Evolutionary conservation across 2,797 vertebrate genomes (phyloP).

Genomic region (Taeniopygia guttata): DNA sequence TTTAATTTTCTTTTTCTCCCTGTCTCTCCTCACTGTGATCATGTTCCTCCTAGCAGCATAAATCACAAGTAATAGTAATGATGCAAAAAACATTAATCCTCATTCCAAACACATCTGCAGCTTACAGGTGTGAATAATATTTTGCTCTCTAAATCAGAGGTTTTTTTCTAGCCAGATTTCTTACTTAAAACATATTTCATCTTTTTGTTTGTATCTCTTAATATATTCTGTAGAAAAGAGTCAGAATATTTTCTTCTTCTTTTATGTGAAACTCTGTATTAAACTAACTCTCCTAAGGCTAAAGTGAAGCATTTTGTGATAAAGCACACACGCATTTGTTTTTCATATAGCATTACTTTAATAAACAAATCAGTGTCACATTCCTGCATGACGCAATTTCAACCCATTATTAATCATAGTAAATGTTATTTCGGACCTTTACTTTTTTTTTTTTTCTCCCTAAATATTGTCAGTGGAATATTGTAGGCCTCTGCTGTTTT

Average conservation of each 20-base stretch:
- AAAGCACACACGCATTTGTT: conserved; percentile 33
- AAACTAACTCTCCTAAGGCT: conserved; percentile 5
- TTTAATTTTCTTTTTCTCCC: background rate
- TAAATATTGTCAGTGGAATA: conserved; percentile 75
- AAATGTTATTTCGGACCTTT: conserved; percentile 65
- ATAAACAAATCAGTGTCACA: conserved; percentile 72
- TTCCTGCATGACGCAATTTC: conserved; percentile 72
- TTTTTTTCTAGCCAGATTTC: background rate
- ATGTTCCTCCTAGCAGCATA: conserved; percentile 7
- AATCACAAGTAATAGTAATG: background rate
- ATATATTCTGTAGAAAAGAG: background rate
- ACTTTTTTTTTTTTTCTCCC: background rate
- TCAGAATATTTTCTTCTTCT: background rate
- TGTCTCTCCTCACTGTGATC: background rate
- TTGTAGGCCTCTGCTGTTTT: conserved; percentile 77
- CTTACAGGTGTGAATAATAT: conserved; percentile 34
- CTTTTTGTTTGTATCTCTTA: background rate
- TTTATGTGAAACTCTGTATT: conserved; percentile 1
- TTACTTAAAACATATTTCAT: background rate
- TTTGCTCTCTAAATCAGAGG: background rate
- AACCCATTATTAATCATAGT: conserved; percentile 75
- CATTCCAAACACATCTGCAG: conserved; percentile 20
- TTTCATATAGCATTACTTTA: conserved; percentile 52
- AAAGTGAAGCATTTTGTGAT: conserved; percentile 32
- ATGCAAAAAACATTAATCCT: background rate